Conservation (phyloP, 2,113 vertebrate genomes). For the Albula goreensis region DNA sequence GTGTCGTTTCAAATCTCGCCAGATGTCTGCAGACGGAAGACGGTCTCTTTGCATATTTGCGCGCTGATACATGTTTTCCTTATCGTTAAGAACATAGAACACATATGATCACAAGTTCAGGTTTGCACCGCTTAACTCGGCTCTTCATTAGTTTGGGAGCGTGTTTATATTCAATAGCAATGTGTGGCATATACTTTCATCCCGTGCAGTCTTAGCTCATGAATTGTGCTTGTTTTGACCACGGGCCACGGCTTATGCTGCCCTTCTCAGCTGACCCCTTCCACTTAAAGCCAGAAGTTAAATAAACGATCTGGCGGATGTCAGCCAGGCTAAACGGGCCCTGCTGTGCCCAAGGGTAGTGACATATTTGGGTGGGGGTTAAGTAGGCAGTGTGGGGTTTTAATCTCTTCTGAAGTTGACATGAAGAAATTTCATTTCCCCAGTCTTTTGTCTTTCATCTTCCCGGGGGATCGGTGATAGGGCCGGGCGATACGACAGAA, state of each 20-base stretch:
- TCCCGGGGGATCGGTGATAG: neutral
- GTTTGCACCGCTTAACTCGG: no score
- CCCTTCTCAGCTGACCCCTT: constrained; percentile 11
- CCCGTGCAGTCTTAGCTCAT: no score
- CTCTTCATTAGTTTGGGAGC: no score
- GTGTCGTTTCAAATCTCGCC: no score
- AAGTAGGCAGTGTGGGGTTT: neutral
- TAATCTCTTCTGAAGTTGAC: neutral
- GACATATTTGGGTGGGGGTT: neutral
- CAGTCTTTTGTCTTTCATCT: neutral
- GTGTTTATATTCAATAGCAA: neutral
- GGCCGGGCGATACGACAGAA: neutral
- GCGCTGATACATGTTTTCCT: no score
- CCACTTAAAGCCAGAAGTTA: neutral
- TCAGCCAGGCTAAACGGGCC: neutral
- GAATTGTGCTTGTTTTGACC: neutral
- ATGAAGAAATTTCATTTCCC: neutral
- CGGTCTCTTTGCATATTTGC: no score
- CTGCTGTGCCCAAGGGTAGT: neutral
- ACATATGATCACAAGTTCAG: no score
- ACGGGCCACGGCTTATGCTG: neutral
- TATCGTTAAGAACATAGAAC: no score
- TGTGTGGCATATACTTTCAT: neutral
- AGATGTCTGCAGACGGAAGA: no score
- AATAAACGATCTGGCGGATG: neutral